Evolutionary conservation across 2,797 vertebrate genomes (phyloP), one percentile per base, ranked within the genome.

Genomic region (Orientallactaga sibirica): DNA sequence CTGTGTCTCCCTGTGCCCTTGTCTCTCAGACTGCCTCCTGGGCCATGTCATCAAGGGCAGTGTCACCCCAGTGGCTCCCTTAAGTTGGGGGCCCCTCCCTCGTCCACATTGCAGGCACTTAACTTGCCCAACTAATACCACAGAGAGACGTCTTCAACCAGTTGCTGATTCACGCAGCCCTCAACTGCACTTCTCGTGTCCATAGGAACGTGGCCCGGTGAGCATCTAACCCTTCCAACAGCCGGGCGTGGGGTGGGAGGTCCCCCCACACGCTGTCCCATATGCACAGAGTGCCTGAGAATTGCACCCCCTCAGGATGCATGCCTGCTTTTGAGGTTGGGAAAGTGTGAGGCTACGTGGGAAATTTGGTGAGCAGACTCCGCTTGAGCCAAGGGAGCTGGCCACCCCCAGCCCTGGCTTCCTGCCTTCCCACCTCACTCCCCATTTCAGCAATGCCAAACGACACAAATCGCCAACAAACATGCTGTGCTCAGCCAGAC

Each of bases 81-180:
- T 43, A 27, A 43, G 70, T 62, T 66, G 41, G 41, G 67, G 15
- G 37, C 15, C 33, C 14, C 0, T 8, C 15, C n/a, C 43, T 4
- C 2, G 0, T 2, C 70, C 2, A 0, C 0, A 0, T 9, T 2
- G 3, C 0, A 3, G 6, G 55, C 25, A 9, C 71, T 79, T 95
- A 12, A 91, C 20, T 7, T 4, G 20, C 79, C 55, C 4, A 0
- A 0, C 16, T 94, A 89, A 83, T 93, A 96, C 97, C 97, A 27
- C 98, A 99, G 99, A 99, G 99, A 96, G 99, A 99, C 15, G 0
- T 99, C 98, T 99, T 99, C 98, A 99, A 96, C 97, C 99, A 99
- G 96, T 94, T 99, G 25, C 89, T 99, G 70, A 99, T 99, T 94
- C 99, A 99, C 10, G 98, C 99, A 0, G 99, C 99, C 90, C 96